These are phyloP conservation scores for Gavialis gangeticus DNA, from an alignment of 2,113 vertebrate species.

Conservation along the genomic window DNA sequence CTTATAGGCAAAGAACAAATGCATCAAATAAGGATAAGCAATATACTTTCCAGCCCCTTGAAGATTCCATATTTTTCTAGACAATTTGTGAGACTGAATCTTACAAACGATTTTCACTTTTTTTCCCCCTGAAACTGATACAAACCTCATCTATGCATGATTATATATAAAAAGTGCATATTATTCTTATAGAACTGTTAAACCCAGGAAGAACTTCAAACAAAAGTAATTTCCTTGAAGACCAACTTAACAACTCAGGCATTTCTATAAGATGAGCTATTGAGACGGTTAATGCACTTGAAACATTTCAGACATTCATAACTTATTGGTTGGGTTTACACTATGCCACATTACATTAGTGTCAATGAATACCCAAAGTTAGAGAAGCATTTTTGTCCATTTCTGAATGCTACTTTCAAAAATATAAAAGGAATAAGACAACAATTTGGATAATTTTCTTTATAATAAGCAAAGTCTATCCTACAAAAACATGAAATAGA, in stretches of 20 bases:
- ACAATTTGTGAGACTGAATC: neutral
- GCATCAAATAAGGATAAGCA: neutral
- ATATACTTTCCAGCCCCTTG: neutral
- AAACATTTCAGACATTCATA: neutral
- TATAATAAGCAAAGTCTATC: neutral
- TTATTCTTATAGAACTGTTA: neutral
- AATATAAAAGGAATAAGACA: neutral
- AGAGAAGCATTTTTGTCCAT: neutral
- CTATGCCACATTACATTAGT: neutral
- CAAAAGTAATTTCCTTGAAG: neutral
- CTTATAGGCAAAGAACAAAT: neutral
- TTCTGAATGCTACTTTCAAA: neutral
- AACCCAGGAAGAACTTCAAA: neutral
- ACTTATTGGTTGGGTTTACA: neutral
- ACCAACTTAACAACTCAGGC: neutral
- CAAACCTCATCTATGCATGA: neutral
- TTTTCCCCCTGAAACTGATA: neutral
- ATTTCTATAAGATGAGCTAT: neutral
- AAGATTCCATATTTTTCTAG: neutral
- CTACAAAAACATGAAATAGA: neutral
- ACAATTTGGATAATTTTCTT: neutral
- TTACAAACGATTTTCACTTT: neutral
- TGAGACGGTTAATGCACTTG: neutral
- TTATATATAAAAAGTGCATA: neutral
- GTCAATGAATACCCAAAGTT: neutral